phyloP scores from a whole-genome alignment of 2,113 vertebrate genomes.

The Chlamydotis undulata region DNA sequence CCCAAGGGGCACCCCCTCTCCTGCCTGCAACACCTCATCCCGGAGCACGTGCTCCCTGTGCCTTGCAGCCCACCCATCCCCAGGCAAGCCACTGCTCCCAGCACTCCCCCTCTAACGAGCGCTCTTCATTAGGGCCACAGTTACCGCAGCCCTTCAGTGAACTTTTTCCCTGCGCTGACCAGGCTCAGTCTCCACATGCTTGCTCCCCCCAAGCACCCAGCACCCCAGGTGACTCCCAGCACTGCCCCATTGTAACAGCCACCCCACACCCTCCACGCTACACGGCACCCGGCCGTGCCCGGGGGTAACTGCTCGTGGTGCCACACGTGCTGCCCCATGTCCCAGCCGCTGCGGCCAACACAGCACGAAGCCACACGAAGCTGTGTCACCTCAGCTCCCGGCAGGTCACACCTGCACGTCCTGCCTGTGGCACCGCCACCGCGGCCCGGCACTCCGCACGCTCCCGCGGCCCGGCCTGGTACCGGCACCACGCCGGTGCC shows the following conservation, averaged over 20 bases:
- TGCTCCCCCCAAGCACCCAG: background rate
- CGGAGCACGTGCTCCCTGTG: background rate
- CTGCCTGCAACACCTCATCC: rapidly evolving
- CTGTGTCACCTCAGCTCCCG: rapidly evolving
- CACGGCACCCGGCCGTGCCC: rapidly evolving
- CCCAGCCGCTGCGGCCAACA: background rate
- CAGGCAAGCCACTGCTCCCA: background rate
- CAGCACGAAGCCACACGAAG: rapidly evolving
- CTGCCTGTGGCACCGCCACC: rapidly evolving
- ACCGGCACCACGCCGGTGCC: background rate
- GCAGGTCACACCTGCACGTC: background rate
- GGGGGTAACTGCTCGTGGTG: too few relatives aligned
- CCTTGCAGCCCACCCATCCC: background rate
- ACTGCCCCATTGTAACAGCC: background rate
- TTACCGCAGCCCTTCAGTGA: background rate
- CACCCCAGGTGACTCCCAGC: background rate
- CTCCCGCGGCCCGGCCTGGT: background rate
- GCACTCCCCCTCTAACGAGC: background rate
- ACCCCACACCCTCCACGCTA: too few relatives aligned
- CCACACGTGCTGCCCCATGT: background rate
- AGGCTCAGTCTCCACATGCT: background rate
- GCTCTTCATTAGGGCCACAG: rapidly evolving
- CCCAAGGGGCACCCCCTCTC: background rate
- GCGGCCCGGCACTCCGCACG: background rate
- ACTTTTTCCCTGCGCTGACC: background rate